These are phyloP conservation scores for Ariolimax columbianus DNA, from an alignment of 2,888 invertebrate genomes.

Conservation along the genomic window DNA sequence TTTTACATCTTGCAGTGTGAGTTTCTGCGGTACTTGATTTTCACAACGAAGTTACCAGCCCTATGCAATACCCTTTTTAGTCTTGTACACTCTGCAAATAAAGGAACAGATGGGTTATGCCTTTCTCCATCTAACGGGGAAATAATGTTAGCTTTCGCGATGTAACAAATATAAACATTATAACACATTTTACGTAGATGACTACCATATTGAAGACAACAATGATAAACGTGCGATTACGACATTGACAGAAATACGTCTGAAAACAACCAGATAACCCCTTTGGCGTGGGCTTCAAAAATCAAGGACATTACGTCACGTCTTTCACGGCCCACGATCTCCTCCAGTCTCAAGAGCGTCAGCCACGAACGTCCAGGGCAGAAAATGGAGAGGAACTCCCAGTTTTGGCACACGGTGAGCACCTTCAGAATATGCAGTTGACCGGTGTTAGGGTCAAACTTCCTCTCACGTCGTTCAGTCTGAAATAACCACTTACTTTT, in stretches of 20 bases:
- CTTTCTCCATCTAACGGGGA: too few relatives aligned
- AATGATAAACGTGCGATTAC: background rate
- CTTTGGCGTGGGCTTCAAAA: background rate
- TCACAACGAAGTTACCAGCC: too few relatives aligned
- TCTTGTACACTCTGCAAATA: too few relatives aligned
- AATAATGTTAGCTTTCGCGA: too few relatives aligned
- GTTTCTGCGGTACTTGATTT: too few relatives aligned
- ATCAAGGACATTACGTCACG: constrained; percentile 16
- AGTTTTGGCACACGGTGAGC: constrained; percentile 6
- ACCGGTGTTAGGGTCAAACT: too few relatives aligned
- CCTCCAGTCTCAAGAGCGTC: constrained; percentile 8
- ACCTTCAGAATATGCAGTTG: background rate
- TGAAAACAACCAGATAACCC: background rate
- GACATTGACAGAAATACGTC: background rate
- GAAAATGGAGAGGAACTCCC: background rate
- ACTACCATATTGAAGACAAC: background rate
- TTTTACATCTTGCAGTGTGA: too few relatives aligned
- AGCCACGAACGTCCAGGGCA: background rate
- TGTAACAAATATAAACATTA: too few relatives aligned
- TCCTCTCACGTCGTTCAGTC: too few relatives aligned
- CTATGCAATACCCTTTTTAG: too few relatives aligned
- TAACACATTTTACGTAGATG: background rate
- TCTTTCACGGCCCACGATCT: constrained; percentile 1
- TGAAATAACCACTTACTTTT: too few relatives aligned
- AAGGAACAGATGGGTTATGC: too few relatives aligned